Percentiles rank a stretch among this genome's conserved stretches.
phyloP scores from a whole-genome alignment of 2,113 vertebrate species.

The Tiliqua scincoides region DNA sequence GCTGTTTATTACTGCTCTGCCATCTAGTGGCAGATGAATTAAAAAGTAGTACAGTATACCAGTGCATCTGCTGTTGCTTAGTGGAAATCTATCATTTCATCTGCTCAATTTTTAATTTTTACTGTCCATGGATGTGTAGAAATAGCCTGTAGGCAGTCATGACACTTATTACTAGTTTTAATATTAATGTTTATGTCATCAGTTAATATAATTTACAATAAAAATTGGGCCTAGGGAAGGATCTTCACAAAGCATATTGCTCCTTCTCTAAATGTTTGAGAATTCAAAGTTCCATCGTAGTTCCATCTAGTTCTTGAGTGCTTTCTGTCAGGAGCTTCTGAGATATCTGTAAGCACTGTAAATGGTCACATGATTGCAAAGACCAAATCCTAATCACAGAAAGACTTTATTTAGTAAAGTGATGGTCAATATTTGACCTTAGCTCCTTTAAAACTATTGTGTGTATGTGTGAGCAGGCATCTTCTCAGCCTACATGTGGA shows the following conservation, averaged over 20 bases:
- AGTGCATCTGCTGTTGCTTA: neutral
- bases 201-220: neutral
- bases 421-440: neutral
- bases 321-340: conserved; percentile 7
- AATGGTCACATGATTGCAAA: neutral
- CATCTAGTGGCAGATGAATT: conserved; percentile 60
- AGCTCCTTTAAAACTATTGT: conserved; percentile 43
- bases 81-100: neutral
- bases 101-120: neutral
- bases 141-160: neutral
- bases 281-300: neutral
- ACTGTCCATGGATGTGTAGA: neutral
- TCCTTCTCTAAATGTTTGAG: neutral
- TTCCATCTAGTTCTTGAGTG: neutral
- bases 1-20: conserved; percentile 57
- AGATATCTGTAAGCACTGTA: fast-evolving
- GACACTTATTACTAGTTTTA: neutral
- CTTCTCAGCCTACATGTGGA: conserved; percentile 96
- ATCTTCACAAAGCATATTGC: neutral
- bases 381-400: neutral
- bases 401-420: conserved; percentile 10
- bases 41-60: neutral
- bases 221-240: neutral
- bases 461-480: conserved; percentile 91
- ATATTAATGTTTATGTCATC: neutral